phyloP scores from a whole-genome alignment of 2,113 vertebrate genomes.

The Apodemus sylvaticus region DNA sequence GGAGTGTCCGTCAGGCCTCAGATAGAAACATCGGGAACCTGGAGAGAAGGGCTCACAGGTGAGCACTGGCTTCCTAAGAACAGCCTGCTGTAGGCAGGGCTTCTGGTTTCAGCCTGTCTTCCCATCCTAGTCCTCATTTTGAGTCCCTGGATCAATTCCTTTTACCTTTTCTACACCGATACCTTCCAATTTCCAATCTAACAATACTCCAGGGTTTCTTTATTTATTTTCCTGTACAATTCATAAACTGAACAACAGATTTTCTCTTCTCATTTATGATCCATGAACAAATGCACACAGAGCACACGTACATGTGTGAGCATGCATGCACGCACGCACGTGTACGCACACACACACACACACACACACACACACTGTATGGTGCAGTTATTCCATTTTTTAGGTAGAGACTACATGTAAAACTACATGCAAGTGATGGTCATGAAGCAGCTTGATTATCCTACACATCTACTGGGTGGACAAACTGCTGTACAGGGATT shows the following conservation, averaged over 20 bases:
- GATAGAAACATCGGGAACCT: not conserved
- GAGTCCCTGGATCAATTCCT: not conserved
- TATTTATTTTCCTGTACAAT: not conserved
- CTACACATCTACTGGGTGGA: not conserved
- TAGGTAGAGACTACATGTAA: not conserved
- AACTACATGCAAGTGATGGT: not conserved
- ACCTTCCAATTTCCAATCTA: not conserved
- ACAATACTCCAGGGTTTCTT: not conserved
- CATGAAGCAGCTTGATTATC: constrained; percentile 3
- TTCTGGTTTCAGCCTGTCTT: not conserved
- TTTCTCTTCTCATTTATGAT: constrained; percentile 3
- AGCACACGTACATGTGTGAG: not conserved
- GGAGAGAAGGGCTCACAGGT: no score
- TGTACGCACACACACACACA: not conserved
- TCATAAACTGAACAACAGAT: not conserved
- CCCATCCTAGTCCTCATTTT: not conserved
- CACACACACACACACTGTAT: not conserved
- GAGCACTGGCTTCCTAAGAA: not conserved
- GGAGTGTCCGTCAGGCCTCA: not conserved
- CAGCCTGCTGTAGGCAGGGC: not conserved
- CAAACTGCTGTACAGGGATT: not conserved
- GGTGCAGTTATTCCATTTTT: not conserved
- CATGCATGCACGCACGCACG: not conserved
- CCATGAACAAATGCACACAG: not conserved
- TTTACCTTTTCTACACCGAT: not conserved